Conservation (phyloP, 1,140 invertebrate genomes). For the Nymphalis io region DNA sequence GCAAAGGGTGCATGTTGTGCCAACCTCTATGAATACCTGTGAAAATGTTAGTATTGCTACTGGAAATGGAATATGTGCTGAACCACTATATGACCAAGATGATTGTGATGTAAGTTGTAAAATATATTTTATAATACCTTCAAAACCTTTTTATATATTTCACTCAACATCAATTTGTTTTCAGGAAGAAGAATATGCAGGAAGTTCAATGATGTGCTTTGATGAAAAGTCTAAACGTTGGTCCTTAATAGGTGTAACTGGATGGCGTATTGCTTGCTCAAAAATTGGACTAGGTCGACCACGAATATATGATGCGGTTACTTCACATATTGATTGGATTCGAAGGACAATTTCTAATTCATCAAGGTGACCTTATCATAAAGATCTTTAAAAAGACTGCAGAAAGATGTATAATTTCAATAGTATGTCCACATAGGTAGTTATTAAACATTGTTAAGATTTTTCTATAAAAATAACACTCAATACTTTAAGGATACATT, state of each 20-base stretch:
- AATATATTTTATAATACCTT: neutral
- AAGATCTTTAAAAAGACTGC: neutral
- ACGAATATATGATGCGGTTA: constrained; percentile 89
- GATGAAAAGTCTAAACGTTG: constrained; percentile 84
- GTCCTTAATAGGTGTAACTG: constrained; percentile 88
- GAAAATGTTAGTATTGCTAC: constrained; percentile 92
- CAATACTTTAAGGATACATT: neutral
- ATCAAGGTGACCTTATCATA: constrained; percentile 34
- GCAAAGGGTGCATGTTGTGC: constrained; percentile 87
- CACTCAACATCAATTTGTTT: constrained; percentile 24
- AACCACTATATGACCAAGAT: constrained; percentile 88
- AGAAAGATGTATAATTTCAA: neutral
- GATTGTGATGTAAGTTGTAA: constrained; percentile 87
- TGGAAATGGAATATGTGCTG: constrained; percentile 90
- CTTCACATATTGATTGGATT: constrained; percentile 91
- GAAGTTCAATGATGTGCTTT: constrained; percentile 90
- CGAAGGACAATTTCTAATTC: constrained; percentile 83
- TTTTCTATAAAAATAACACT: neutral
- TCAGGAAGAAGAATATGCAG: constrained; percentile 93
- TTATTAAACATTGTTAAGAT: constrained; percentile 2
- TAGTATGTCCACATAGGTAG: constrained; percentile 6
- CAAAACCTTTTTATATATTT: too few relatives aligned
- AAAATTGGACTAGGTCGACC: constrained; percentile 87
- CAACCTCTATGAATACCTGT: constrained; percentile 88
- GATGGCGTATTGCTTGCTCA: constrained; percentile 90